These are phyloP conservation scores for Nomada goodeniana DNA, from an alignment of 2,888 invertebrate genomes.

Conservation along the genomic window DNA sequence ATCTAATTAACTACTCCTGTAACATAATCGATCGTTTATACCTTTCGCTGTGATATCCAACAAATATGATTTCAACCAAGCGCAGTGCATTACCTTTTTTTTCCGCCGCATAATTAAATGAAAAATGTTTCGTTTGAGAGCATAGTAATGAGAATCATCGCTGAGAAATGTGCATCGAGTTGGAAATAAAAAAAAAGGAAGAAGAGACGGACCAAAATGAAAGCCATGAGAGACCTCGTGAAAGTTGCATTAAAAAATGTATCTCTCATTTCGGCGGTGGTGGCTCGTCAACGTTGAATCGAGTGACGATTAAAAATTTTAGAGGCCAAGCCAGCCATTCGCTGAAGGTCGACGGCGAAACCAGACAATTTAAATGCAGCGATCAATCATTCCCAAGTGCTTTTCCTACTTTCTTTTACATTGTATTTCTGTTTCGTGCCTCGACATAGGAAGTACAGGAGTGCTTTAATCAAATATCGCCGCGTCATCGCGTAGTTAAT, in stretches of 20 bases:
- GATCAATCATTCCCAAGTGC: conserved; percentile 28
- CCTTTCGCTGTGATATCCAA: too few relatives aligned
- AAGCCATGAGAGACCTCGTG: neutral
- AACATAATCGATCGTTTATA: too few relatives aligned
- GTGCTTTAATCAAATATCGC: conserved; percentile 9
- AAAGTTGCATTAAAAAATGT: conserved; percentile 2
- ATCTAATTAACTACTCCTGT: too few relatives aligned
- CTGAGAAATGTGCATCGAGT: neutral
- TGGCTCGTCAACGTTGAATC: conserved; percentile 7
- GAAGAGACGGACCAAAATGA: neutral
- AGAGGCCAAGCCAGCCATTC: neutral
- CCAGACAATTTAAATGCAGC: conserved; percentile 6
- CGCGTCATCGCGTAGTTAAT: neutral
- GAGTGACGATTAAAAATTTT: conserved; percentile 33
- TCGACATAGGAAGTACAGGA: conserved; percentile 5
- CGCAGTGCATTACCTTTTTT: neutral
- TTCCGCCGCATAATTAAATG: neutral
- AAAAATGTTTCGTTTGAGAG: neutral
- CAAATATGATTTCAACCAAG: neutral
- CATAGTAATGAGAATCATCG: neutral
- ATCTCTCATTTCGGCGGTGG: conserved; percentile 1
- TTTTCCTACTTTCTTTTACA: neutral
- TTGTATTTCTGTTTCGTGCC: neutral
- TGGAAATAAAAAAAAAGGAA: neutral
- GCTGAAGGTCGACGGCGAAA: neutral